phyloP scores from a whole-genome alignment of 2,113 vertebrate genomes.

The Laticauda colubrina region DNA sequence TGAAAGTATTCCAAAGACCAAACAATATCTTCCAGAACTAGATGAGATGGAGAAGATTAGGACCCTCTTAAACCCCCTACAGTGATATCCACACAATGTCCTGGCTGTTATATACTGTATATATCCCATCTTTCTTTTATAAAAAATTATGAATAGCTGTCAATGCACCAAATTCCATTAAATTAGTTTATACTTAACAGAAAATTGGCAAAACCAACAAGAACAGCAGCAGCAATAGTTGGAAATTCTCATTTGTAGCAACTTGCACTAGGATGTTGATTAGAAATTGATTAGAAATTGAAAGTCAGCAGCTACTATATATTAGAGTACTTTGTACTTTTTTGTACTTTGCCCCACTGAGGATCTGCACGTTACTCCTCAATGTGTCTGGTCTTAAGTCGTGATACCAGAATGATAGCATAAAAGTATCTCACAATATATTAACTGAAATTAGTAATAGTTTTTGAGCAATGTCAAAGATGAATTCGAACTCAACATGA shows the following conservation, averaged over 20 bases:
- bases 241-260: background rate
- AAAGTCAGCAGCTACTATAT: background rate
- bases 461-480: background rate
- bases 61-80: background rate
- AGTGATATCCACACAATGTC: background rate
- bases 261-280: background rate
- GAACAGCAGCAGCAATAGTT: background rate
- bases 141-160: background rate
- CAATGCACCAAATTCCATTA: background rate
- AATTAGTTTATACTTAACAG: background rate
- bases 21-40: background rate
- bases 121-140: background rate
- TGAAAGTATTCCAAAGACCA: background rate
- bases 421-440: background rate
- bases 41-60: background rate
- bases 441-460: background rate
- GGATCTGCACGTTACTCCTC: background rate
- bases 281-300: background rate
- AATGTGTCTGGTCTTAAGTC: background rate
- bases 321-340: background rate
- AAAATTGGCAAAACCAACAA: background rate
- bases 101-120: background rate
- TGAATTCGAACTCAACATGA: background rate
- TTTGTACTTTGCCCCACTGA: background rate
- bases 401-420: background rate